Base-by-base conservation (phyloP, 2,888 invertebrate species). In the Cerceris ruficornis region DNA sequence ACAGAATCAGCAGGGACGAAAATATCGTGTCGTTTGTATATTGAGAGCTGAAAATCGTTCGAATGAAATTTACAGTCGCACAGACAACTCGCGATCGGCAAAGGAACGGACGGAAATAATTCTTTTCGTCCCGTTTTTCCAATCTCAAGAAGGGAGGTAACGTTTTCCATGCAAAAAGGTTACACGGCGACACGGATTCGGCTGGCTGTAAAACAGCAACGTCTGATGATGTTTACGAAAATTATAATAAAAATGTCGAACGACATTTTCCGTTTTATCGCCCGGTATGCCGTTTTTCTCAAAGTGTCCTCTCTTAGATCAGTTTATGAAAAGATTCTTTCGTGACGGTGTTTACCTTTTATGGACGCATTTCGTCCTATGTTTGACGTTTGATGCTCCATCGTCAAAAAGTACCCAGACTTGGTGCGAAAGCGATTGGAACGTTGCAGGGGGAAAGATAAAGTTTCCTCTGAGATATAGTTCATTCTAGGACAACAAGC, bases 401-500 rank as follows among this genome's bases (percentile, higher is more conserved):
- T 46, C 13, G 46, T 46, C 46, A 11, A 11, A 52, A 13, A 14
- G 13, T 52, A n/a, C 52, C 9, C n/a, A 14, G 52, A 52, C 39
- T 49, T 42, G 39, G 41, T 15, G 55, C 13, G n/a, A 15, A 54
- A 17, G 8, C 14, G 14, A 52, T 46, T 13, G 55, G 43, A 50
- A 17, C 9, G 42, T 14, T 55, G 41, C 46, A 41, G 8, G 54
- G n/a, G 28, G 46, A 75, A 70, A 75, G 59, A 70, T 70, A 75
- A 75, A 70, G 70, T 60, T 43, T 52, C 75, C 28, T 55, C 54
- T 55, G 46, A 52, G 17, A n/a, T 15, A 64, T 28, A 28, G 28
- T 28, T 28, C 1, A 28, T 4, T 28, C 28, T 28, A 28, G 28
- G 4, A 28, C 28, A 28, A 1, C 28, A 28, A 2, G 1, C 28